Conservation (phyloP, 2,888 invertebrate genomes). For the Anoplius nigerrimus region DNA sequence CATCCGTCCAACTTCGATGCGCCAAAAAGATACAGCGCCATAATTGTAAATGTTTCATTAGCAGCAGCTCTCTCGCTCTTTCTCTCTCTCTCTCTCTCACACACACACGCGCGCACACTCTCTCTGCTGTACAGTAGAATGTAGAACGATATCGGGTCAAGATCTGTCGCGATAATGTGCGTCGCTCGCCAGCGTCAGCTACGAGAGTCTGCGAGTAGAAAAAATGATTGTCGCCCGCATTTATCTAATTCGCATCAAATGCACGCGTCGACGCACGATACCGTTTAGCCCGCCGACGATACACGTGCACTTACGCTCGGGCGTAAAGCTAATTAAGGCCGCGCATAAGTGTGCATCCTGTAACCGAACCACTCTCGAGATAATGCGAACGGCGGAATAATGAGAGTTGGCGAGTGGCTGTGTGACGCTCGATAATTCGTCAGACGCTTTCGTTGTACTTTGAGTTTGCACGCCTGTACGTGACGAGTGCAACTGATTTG, state of each 20-base stretch:
- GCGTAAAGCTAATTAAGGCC: conserved; percentile 36
- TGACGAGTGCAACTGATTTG: too few species aligned
- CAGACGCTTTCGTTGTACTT: too few species aligned
- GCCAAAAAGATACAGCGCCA: conserved; percentile 36
- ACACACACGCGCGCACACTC: conserved; percentile 1
- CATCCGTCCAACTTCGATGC: conserved; percentile 22
- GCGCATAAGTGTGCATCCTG: conserved; percentile 28
- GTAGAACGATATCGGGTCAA: conserved; percentile 5
- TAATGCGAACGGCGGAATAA: too few species aligned
- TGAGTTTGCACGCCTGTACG: too few species aligned
- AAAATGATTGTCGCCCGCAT: conserved; percentile 25
- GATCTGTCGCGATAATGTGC: conserved; percentile 5
- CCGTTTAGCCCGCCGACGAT: too few species aligned
- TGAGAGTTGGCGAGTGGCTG: too few species aligned
- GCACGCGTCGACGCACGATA: conserved; percentile 12
- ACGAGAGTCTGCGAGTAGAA: not conserved
- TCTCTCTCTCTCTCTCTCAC: too few species aligned
- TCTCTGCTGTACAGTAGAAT: not conserved
- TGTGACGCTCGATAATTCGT: too few species aligned
- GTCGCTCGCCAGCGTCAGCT: not conserved
- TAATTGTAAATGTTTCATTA: conserved; percentile 39
- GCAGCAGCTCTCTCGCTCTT: too few species aligned
- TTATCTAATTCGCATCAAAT: conserved; percentile 24
- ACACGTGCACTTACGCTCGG: not conserved
- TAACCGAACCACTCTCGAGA: too few species aligned